These are phyloP conservation scores for Drosophila melanocephala DNA, from an alignment of 2,888 invertebrate species.

Conservation along the genomic window DNA sequence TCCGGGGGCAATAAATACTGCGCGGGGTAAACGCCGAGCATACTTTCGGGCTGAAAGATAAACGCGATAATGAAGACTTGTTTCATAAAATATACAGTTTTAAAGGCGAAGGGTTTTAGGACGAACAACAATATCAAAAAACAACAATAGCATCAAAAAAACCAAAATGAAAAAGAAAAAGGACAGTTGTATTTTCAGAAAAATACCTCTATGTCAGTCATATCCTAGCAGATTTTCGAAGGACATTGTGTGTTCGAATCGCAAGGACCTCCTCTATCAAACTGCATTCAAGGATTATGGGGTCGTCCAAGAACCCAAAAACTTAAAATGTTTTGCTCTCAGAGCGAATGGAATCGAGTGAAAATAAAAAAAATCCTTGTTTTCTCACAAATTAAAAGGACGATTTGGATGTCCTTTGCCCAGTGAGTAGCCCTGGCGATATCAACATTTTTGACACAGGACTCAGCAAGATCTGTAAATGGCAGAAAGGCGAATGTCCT, in stretches of 20 bases:
- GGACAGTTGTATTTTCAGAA: background rate
- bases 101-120: background rate
- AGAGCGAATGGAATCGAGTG: too few species aligned
- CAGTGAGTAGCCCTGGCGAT: too few species aligned
- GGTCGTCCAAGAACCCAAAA: too few species aligned
- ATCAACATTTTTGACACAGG: too few species aligned
- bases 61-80: background rate
- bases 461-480: too few species aligned
- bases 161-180: too few species aligned
- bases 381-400: background rate
- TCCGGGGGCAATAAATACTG: rapidly evolving
- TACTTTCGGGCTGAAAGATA: background rate
- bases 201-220: background rate
- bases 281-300: too few species aligned
- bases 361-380: background rate
- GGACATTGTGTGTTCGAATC: background rate
- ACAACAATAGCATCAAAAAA: too few species aligned
- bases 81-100: background rate
- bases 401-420: background rate
- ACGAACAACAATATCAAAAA: background rate
- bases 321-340: too few species aligned
- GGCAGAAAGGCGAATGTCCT: too few species aligned
- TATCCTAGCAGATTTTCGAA: background rate
- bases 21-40: rapidly evolving
- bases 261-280: background rate